Base-by-base conservation (phyloP, 2,113 vertebrate genomes). In the Pimephales promelas region DNA sequence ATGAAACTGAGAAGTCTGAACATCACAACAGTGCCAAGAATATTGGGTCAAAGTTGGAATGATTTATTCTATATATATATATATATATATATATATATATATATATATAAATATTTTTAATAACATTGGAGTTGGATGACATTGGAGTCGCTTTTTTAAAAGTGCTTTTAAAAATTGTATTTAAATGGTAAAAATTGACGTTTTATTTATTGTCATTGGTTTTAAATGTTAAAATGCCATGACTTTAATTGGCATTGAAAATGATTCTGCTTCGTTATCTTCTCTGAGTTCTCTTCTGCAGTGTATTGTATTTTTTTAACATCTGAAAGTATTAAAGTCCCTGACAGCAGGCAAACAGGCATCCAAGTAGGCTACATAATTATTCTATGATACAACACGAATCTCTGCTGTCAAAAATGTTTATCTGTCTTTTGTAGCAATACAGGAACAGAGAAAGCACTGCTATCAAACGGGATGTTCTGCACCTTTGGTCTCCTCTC, bases 381-480 rank as follows among this genome's bases (percentile, higher is more conserved):
- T 52, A 66, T 80, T 24, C 26, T 28, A 59, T 16, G 34, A 66
- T 66, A 66, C 28, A 47, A 61, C 75, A 61, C 11, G 7, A 31
- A 66, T 61, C 59, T 59, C 20, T 22, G 26, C 43, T 66, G 78
- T 80, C 78, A 66, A 34, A 66, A 80, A 22, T 34, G 78, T 80
- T 80, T 66, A 80, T 80, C 78, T 78, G 61, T 78, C 16, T 77
- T 84, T 68, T 70, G 61, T 66, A 26, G 56, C 45, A 66, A 31
- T 47, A 66, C 62, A 73, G 24, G 16, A 56, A 54, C 45, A 45
- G 34, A 64, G 43, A 45, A 80, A 80, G 28, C 78, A 31, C 61
- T 66, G 26, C 59, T 66, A 45, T 78, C 82, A 68, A 57, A 84
- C 5, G 7, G 24, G 40, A 66, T 40, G 75, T n/a, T 71, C 47